Evolutionary conservation across 2,797 vertebrate genomes (phyloP).

Genomic region (Sebastes vulpes): DNA sequence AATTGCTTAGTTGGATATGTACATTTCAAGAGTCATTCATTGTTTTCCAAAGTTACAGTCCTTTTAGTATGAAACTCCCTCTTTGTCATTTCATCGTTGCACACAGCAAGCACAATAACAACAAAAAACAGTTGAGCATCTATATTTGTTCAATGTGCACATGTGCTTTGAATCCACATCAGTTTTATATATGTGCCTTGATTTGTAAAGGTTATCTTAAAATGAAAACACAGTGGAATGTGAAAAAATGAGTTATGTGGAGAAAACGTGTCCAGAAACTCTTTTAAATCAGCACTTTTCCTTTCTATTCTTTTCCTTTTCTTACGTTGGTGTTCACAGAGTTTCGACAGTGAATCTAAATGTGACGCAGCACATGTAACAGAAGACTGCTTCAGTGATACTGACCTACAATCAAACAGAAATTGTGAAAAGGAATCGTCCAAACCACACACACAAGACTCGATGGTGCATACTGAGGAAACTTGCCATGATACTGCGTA

Average conservation of each 20-base stretch:
- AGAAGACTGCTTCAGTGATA: neutral
- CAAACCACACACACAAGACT: neutral
- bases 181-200: neutral
- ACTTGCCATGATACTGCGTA: neutral
- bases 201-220: neutral
- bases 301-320: neutral
- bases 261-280: neutral
- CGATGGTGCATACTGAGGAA: neutral
- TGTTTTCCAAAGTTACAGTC: neutral
- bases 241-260: neutral
- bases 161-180: neutral
- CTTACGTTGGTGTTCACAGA: constrained; percentile 30
- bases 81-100: neutral
- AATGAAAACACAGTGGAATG: neutral
- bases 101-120: neutral
- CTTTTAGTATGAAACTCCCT: neutral
- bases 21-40: neutral
- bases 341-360: neutral
- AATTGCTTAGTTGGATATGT: neutral
- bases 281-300: neutral
- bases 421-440: neutral
- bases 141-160: neutral
- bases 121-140: neutral
- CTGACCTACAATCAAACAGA: constrained; percentile 4
- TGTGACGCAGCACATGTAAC: neutral